Conservation (phyloP, 2,113 vertebrate species). For the Varanus salvator region DNA sequence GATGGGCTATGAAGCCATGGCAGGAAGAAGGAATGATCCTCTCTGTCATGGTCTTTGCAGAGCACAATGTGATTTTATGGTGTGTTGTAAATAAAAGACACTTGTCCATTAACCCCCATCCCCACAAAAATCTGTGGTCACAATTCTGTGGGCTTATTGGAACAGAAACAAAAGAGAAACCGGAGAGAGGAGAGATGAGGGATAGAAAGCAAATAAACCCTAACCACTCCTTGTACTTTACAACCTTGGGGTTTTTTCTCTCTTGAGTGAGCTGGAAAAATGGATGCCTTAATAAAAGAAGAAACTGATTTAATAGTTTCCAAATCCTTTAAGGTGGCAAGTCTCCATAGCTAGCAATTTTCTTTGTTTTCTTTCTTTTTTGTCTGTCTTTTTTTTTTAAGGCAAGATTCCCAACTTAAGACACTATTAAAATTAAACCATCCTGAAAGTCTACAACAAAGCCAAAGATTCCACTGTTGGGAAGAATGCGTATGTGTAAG, state of each 20-base stretch:
- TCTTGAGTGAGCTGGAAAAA: not conserved
- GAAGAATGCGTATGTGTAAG: slow-evolving; percentile 1
- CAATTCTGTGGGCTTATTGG: not conserved
- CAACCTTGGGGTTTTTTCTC: not conserved
- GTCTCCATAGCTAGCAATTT: slow-evolving; percentile 5
- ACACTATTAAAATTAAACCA: slow-evolving; percentile 12
- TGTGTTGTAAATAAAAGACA: not conserved
- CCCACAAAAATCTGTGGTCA: not conserved
- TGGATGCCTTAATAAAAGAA: not conserved
- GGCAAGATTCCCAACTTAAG: not conserved
- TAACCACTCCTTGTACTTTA: not conserved
- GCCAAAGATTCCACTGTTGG: not conserved
- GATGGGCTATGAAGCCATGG: not conserved
- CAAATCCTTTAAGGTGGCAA: not conserved
- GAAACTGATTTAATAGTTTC: not conserved
- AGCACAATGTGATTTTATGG: slow-evolving; percentile 13
- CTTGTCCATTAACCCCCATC: not conserved
- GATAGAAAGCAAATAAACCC: slow-evolving; percentile 2
- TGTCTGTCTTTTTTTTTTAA: not conserved
- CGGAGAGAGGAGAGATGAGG: not conserved
- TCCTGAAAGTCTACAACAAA: slow-evolving; percentile 17
- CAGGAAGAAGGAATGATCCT: not conserved
- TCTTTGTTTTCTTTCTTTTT: not conserved
- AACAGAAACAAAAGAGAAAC: slow-evolving; percentile 14
- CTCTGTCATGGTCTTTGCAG: not conserved